phyloP scores from a whole-genome alignment of 2,113 vertebrate species.

The Theristicus caerulescens region DNA sequence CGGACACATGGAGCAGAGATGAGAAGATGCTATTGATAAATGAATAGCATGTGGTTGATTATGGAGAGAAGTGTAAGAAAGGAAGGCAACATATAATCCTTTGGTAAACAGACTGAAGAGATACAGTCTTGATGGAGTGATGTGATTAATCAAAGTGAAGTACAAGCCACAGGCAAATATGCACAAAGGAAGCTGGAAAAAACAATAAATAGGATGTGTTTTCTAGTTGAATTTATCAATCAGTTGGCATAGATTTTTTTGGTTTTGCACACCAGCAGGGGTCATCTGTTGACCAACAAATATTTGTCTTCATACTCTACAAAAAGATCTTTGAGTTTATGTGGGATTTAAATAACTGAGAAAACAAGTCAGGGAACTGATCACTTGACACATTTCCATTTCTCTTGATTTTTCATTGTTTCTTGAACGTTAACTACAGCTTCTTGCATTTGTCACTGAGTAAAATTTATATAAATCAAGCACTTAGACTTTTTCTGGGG shows the following conservation, averaged over 20 bases:
- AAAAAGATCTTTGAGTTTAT: not conserved
- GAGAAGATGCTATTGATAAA: not conserved
- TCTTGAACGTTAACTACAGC: not conserved
- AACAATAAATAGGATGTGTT: not conserved
- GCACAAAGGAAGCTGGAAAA: not conserved
- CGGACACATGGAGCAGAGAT: not conserved
- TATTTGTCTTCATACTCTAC: not conserved
- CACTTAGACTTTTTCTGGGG: not conserved
- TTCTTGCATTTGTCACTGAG: not conserved
- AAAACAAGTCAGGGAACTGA: not conserved
- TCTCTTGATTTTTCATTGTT: not conserved
- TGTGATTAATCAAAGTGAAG: not conserved
- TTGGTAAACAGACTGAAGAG: not conserved
- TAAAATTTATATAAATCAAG: not conserved
- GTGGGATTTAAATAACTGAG: not conserved
- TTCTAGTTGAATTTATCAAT: not conserved
- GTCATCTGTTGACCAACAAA: slow-evolving; percentile 57
- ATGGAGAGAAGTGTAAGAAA: not conserved
- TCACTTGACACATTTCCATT: not conserved
- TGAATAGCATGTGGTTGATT: not conserved
- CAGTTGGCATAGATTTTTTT: not conserved
- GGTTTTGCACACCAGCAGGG: slow-evolving; percentile 36
- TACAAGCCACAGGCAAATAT: not conserved
- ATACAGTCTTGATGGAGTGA: not conserved
- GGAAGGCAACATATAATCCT: not conserved